Evolutionary conservation across 2,113 vertebrate species (phyloP).

Genomic region (Cavia aperea): DNA sequence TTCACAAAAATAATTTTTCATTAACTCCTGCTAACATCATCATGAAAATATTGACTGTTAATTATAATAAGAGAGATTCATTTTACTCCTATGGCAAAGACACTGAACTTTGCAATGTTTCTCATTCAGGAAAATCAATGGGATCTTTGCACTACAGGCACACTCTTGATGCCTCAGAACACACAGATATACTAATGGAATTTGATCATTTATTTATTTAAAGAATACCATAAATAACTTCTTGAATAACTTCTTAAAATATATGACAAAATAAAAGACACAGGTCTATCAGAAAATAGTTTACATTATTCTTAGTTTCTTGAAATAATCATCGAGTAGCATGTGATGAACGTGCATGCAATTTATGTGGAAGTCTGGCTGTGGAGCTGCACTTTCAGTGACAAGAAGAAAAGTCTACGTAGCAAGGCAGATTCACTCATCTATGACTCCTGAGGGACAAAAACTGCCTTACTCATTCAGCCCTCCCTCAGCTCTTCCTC

Average conservation of each 20-base stretch:
- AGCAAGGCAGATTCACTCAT: neutral
- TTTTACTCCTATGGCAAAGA: neutral
- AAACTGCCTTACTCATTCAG: neutral
- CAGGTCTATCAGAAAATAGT: neutral
- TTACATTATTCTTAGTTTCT: neutral
- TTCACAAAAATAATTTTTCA: neutral
- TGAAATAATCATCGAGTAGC: neutral
- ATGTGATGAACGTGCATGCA: neutral
- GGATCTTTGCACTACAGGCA: no score
- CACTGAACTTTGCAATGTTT: neutral
- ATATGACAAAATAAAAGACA: neutral
- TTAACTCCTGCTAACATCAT: neutral
- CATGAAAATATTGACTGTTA: neutral
- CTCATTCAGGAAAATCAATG: neutral
- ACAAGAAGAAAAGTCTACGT: neutral
- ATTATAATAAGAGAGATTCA: neutral
- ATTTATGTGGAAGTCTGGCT: neutral
- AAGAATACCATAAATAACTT: neutral
- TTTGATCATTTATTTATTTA: neutral
- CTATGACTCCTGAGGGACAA: neutral
- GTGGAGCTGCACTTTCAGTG: neutral
- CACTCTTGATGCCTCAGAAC: neutral
- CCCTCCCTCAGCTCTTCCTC: neutral
- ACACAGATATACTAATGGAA: neutral
- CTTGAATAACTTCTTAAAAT: neutral